Base-by-base conservation (phyloP, 2,888 invertebrate genomes). In the Harpagoxenus sublaevis region DNA sequence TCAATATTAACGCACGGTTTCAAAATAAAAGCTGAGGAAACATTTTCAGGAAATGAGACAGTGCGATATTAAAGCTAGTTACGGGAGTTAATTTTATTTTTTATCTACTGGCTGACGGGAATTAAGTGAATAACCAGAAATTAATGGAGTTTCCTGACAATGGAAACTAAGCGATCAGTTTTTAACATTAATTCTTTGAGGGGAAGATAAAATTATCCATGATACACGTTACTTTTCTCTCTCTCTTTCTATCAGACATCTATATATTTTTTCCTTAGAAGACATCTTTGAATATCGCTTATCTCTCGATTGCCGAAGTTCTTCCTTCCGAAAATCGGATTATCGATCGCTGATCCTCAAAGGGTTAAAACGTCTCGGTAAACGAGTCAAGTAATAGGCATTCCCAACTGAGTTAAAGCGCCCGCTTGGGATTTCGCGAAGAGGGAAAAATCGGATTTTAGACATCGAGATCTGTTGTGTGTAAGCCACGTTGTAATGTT, bases 71-170 rank as follows among this genome's bases (percentile, higher is more conserved):
- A 35, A 63, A 63, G 12, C 10, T n/a, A 12, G 10, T 18, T 31
- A 45, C n/a, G 31, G 18, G 60, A 31, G 31, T 31, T 60, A 53
- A 74, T 62, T 74, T 23, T 5, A 48, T 63, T 60, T 45, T 60
- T 74, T 23, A 3, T 71, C 53, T 10, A n/a, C 35, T 5, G 15
- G 1, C 18, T n/a, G 18, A 2, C 35, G 35, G 12, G 23, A 31
- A 48, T 62, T 23, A 75, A 45, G 2, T 60, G 42, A 74, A 31
- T n/a, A 45, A 12, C 8, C 6, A 18, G 48, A 77, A 48, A 18
- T 63, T 63, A 23, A 8, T 10, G 15, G 9, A 23, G 15, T 28
- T 65, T 18, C 2, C 15, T 18, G 23, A 48, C n/a, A 62, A n/a
- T 2, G 48, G 2, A 62, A 48, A 39, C 35, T 23, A 18, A 73